Evolutionary conservation across 23 tunicate genomes (phyloP), one percentile per base, ranked within the genome.

Genomic region (Trididemnum nubilum): DNA sequence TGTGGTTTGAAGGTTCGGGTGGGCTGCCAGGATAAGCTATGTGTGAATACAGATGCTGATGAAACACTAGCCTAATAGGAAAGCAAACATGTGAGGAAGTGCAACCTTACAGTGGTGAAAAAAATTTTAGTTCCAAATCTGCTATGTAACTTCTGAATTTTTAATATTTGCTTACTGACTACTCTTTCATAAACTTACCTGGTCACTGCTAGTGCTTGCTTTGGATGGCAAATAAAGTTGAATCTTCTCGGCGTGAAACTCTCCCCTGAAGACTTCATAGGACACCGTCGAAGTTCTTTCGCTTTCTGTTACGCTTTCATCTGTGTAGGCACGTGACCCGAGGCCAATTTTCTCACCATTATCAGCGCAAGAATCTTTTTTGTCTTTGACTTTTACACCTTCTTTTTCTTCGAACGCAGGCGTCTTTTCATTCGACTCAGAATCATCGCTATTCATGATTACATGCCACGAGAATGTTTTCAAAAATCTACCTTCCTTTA

Each of bases 191-290:
- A n/a, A n/a, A 24, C 38, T 33, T 67, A 67, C 74, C 25, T 21
- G 25, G 28, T n/a, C 78, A 2, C 58, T 73, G 24, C 78, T 73
- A 15, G 35, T 38, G 33, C 32, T 73, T 73, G 37, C 29, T 39
- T 37, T 27, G 26, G 39, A 28, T 24, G 57, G 57, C 24, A 40
- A 23, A 39, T n/a, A 38, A 39, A 73, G 37, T 73, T 73, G 78
- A 3, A 73, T 38, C 39, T 65, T 66, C 36, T 80, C 75, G 31
- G 84, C 84, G 25, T 61, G 61, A 44, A 80, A 80, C 33, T 80
- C 75, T 27, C 75, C 84, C 37, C 29, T 33, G 35, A 80, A 65
- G 31, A 61, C 84, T 65, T 80, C 84, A 61, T 80, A 80, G 7
- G 84, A 80, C 57, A 36, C 29, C n/a, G n/a, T n/a, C 38, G 74